A percentile compares a stretch with the other conserved stretches of the same genome.
Evolutionary conservation across 2,797 vertebrate genomes (phyloP).

Genomic region (Eurystomus glaucurus): DNA sequence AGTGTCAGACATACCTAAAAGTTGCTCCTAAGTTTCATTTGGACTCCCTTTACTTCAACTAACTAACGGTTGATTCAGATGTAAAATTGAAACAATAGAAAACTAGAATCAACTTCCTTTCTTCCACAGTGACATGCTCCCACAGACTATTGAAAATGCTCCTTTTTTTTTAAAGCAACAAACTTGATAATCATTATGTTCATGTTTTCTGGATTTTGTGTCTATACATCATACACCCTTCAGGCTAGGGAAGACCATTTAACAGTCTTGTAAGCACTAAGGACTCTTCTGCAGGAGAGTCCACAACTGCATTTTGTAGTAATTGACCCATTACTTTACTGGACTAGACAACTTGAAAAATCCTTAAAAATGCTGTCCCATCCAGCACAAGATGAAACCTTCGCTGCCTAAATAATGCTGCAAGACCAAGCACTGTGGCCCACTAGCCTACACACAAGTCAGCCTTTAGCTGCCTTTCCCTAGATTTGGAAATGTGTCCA

Average conservation of each 20-base stretch:
- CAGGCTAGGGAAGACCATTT: not conserved
- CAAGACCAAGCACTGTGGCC: accelerated
- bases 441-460: accelerated
- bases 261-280: not conserved
- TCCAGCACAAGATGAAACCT: accelerated
- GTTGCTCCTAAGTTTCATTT: not conserved
- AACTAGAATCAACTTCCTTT: not conserved
- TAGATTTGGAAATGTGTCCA: accelerated
- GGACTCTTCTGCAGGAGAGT: not conserved
- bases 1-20: not conserved
- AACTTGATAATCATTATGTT: not conserved
- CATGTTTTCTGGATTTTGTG: not conserved
- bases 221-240: accelerated
- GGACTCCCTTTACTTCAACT: accelerated
- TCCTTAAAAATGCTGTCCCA: not conserved
- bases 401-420: accelerated
- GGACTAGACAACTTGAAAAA: not conserved
- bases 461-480: accelerated
- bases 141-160: not conserved
- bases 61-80: accelerated
- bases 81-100: not conserved
- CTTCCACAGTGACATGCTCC: not conserved
- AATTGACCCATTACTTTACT: not conserved
- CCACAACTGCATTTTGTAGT: not conserved
- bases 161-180: not conserved